Percentiles rank a stretch among this genome's conserved stretches.
These are phyloP conservation scores for Bubalus kerabau DNA, from an alignment of 2,113 vertebrate genomes.

Conservation along the genomic window DNA sequence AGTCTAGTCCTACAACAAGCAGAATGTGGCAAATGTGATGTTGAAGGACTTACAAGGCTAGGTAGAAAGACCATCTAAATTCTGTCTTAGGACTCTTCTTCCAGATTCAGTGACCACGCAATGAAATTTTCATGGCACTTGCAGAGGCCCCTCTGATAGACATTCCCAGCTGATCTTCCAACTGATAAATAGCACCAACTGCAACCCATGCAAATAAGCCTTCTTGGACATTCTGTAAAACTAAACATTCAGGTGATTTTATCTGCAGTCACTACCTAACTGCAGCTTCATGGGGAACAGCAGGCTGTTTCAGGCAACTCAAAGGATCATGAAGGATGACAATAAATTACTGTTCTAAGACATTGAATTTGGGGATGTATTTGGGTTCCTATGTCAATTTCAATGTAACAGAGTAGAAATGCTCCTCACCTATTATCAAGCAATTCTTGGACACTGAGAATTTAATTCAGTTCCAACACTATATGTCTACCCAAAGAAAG, in stretches of 20 bases:
- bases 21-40: neutral
- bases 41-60: neutral
- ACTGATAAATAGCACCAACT: neutral
- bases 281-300: neutral
- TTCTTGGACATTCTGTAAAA: neutral
- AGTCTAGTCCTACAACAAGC: neutral
- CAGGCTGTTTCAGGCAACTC: neutral
- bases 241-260: neutral
- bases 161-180: neutral
- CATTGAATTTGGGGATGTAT: neutral
- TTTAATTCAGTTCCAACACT: neutral
- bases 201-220: neutral
- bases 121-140: neutral
- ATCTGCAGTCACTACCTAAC: neutral
- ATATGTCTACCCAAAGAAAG: neutral
- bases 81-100: neutral
- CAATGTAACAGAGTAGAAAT: rapidly evolving
- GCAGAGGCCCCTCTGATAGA: neutral
- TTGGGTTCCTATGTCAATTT: neutral
- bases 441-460: neutral
- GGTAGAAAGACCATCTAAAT: neutral
- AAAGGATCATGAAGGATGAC: neutral
- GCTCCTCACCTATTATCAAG: neutral
- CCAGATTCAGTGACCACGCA: too few species aligned
- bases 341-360: neutral